Base-by-base conservation (phyloP, 2,797 vertebrate genomes). In the Sphaeramia orbicularis region DNA sequence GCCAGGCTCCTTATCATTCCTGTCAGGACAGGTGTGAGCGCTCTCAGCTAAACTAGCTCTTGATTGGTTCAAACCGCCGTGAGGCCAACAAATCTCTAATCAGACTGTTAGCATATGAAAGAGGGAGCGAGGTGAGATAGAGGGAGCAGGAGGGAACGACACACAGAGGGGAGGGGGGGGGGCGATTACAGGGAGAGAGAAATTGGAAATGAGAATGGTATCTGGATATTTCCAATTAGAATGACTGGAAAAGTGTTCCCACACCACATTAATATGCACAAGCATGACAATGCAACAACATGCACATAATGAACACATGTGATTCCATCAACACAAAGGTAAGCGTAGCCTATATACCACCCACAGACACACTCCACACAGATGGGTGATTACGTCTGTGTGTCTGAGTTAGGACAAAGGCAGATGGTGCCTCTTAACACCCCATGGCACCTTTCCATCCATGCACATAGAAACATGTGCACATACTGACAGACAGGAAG, bases 21-120 rank as follows among this genome's bases (percentile, higher is more conserved):
- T 88, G 84, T 90, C 89, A 90, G 87, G 78, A 89, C 80, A 89
- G 89, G 87, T 90, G 83, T 81, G 83, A 85, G 71, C 51, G 43
- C 63, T 11, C 61, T 81, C 69, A 71, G 80, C 87, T 86, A 86
- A 89, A 89, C 81, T 67, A 68, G 68, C 75, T 73, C 75, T 77
- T 89, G 86, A 91, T 89, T 89, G 84, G 90, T 76, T 90, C 81
- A 86, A 89, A 90, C 80, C 7, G 75, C 86, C 78, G 6, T 74
- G 84, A 86, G 83, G 76, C 83, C 81, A 65, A 74, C 81, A 87
- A 88, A 88, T 90, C 83, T 78, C 86, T 83, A 88, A 90, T 86
- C 88, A 86, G 79, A 62, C 63, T 65, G 70, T 84, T 76, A 83
- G 81, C 80, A 74, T 84, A 75, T 75, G 67, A 81, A 74, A 74